Conservation (phyloP, 2,113 vertebrate species). For the Pithys albifrons region DNA sequence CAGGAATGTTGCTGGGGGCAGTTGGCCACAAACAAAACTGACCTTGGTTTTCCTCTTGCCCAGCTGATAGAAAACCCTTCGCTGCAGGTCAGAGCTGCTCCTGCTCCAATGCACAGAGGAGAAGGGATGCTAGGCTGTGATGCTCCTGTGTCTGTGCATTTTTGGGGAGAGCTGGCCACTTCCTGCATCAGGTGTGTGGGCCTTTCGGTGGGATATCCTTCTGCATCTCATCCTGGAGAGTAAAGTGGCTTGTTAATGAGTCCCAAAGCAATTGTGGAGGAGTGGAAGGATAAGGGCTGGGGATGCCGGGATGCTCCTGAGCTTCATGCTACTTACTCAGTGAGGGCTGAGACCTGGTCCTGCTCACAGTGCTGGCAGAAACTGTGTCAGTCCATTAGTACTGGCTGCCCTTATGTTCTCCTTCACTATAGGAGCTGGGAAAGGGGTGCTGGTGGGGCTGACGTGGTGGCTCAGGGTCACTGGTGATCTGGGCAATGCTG, state of each 20-base stretch:
- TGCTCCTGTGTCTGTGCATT: fast-evolving
- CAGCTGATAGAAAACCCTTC: background rate
- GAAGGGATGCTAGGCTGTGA: background rate
- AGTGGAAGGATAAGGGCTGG: no score
- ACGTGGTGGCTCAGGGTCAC: background rate
- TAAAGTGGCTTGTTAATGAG: background rate
- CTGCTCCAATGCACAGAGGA: fast-evolving
- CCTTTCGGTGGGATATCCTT: background rate
- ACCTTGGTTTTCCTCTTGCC: slow-evolving; percentile 48
- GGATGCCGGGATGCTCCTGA: background rate
- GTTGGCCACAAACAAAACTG: slow-evolving; percentile 46
- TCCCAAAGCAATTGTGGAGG: fast-evolving
- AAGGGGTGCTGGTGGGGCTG: background rate
- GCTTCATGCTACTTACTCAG: background rate
- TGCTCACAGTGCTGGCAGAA: background rate
- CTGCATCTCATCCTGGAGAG: background rate
- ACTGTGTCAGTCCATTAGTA: background rate
- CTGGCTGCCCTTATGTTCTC: background rate
- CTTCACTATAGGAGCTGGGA: background rate
- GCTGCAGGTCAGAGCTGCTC: background rate
- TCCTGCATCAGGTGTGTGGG: background rate
- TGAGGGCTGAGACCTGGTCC: background rate
- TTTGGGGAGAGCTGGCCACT: background rate
- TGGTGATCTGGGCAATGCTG: background rate
- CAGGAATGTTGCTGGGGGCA: slow-evolving; percentile 20